phyloP scores from a whole-genome alignment of 1,140 invertebrate species.

The Psilanteris sp. region DNA sequence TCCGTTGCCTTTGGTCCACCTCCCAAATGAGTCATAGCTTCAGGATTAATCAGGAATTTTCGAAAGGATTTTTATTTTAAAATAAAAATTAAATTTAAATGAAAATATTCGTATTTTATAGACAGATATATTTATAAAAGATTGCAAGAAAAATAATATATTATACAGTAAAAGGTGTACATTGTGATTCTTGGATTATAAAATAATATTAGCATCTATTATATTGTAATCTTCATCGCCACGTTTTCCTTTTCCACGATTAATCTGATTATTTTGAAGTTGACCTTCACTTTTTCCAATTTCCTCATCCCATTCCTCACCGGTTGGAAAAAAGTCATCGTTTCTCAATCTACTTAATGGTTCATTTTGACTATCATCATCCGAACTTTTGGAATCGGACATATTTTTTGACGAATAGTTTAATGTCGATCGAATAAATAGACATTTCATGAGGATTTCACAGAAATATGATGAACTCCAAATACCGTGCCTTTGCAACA shows the following conservation, averaged over 20 bases:
- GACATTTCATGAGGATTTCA: constrained; percentile 13
- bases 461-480: constrained; percentile 40
- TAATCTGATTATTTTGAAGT: neutral
- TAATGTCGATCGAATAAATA: constrained; percentile 1
- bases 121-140: constrained; percentile 19
- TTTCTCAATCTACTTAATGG: constrained; percentile 38
- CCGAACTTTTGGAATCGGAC: neutral
- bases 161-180: too few relatives aligned
- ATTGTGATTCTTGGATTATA: too few relatives aligned
- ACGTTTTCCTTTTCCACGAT: neutral
- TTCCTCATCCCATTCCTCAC: constrained; percentile 70
- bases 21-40: constrained; percentile 29
- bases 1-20: constrained; percentile 52
- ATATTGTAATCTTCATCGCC: constrained; percentile 1
- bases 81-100: too few relatives aligned
- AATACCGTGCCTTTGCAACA: constrained; percentile 12
- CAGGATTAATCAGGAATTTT: neutral
- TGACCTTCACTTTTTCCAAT: constrained; percentile 52
- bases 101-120: too few relatives aligned
- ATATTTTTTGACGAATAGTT: neutral
- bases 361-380: neutral
- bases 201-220: too few relatives aligned
- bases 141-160: constrained; percentile 1
- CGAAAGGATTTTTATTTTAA: too few relatives aligned
- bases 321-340: constrained; percentile 72